These are phyloP conservation scores for Ascaphus truei DNA, from an alignment of 2,113 vertebrate species.

Conservation along the genomic window DNA sequence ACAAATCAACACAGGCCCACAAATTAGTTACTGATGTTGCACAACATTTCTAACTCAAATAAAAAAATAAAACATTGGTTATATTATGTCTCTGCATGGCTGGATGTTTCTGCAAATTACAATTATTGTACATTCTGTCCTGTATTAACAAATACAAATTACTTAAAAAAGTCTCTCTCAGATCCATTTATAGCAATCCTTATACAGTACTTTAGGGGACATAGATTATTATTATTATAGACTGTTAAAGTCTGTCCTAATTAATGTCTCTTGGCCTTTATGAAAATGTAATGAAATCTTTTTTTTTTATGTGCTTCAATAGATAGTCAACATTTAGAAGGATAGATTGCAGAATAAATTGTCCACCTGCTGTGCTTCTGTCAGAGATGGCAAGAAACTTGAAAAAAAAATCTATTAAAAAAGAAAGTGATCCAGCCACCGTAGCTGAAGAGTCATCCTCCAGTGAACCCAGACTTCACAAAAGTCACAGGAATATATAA, in stretches of 20 bases:
- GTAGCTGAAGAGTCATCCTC: conserved; percentile 14
- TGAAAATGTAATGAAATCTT: conserved; percentile 18
- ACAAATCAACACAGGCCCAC: too few relatives aligned
- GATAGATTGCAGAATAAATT: neutral
- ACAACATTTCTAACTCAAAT: too few relatives aligned
- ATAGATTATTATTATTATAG: too few relatives aligned
- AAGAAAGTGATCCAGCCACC: conserved; percentile 27
- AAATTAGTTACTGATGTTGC: too few relatives aligned
- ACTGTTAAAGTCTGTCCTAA: conserved; percentile 4
- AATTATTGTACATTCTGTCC: neutral
- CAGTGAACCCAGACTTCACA: conserved; percentile 27
- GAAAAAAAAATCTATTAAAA: conserved; percentile 34
- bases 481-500: conserved; percentile 25
- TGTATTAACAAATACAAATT: conserved; percentile 16
- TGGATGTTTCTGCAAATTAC: neutral
- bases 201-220: too few relatives aligned
- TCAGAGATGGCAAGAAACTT: conserved; percentile 13
- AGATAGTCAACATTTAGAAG: conserved; percentile 20
- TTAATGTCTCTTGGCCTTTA: conserved; percentile 14
- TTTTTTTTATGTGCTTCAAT: conserved; percentile 14
- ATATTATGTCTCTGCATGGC: too few relatives aligned
- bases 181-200: too few relatives aligned
- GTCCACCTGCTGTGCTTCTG: conserved; percentile 12
- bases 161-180: conserved; percentile 6
- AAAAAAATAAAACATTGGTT: too few relatives aligned